Evolutionary conservation across 2,797 vertebrate genomes (phyloP), one percentile per base, ranked within the genome.

Genomic region (Coregonus suidteri): DNA sequence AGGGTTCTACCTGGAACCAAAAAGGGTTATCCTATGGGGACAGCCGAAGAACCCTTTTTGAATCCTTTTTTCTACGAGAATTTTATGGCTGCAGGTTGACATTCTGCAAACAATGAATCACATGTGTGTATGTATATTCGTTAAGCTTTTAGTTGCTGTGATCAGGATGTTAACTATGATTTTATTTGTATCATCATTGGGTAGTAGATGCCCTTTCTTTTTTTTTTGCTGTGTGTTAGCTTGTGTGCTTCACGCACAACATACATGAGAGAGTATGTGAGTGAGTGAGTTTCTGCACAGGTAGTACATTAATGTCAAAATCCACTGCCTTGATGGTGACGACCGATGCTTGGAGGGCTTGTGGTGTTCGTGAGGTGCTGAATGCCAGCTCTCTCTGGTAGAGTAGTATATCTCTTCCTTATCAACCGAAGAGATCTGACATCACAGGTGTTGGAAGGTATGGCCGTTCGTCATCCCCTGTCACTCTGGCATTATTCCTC

Each of bases 391-490:
- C 70, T 67, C 65, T 80, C 66, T 47, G 41, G 41, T 47, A 47
- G 7, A 47, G 41, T 47, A 75, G 81, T 84, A 86, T 89, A 87
- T 86, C 78, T 84, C 53, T 79, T 35, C 52, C 13, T 80, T 91
- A 93, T 93, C 91, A 87, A 77, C 71, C 14, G 81, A 74, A 82
- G 81, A 47, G 82, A 94, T 95, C 94, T 95, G 93, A 91, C 93
- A 94, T 86, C 89, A 70, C 94, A 95, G 94, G 94, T 95, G 95
- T 90, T 93, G 91, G 81, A 90, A 80, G 86, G 86, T 86, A 74
- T 79, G 72, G 82, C 74, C 85, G 88, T 93, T 86, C 78, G 84
- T 93, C 88, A 83, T 84, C 51, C 74, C 83, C 77, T 93, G 90
- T 92, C 89, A 92, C 72, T 75, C 77, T 51, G 52, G 34, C 18